Evolutionary conservation across 1,140 invertebrate species (phyloP), one percentile per base, ranked within the genome.

Genomic region (Drosophila nigromelanica): DNA sequence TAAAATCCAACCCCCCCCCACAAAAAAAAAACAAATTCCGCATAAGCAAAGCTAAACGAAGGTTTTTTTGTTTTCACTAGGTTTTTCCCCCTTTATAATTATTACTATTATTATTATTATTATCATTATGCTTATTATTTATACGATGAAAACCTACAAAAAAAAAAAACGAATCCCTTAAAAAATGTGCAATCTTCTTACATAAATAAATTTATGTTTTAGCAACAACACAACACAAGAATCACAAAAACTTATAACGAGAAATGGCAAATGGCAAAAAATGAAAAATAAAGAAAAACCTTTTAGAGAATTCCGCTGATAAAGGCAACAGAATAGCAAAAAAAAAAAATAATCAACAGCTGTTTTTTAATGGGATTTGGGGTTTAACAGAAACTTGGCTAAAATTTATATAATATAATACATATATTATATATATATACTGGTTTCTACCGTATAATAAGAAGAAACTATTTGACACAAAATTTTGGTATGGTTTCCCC

Each of bases 231-330:
- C 76, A 75, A 74, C 73, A 75, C 61, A 82, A 76, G 47, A 86
- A 86, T 74, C 77, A 80, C 80, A 75, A 85, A 48, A 54, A 83
- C 59, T 83, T 85, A 85, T 76, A 70, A 73, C 58, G 45, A 69
- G 72, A 67, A 80, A 77, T 67, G 80, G 78, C 73, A 81, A 82
- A 60, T n/a, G n/a, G 43, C 37, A 64, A 71, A 78, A 78, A 72
- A 83, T 77, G 73, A 72, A 66, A 87, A 87, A 87, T 89, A 89
- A 87, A 87, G 79, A 78, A 80, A 85, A 82, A 63, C 82, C 82
- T 89, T 89, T 89, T 89, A 89, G 83, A 89, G 80, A 89, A 89
- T 89, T 89, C 89, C 83, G 83, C 83, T 89, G 83, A 89, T 89
- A 89, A 89, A 77, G 70, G 79, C 83, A 87, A 87, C 75, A 79